Conservation (phyloP, 2,888 invertebrate genomes). For the Cinara cedri region DNA sequence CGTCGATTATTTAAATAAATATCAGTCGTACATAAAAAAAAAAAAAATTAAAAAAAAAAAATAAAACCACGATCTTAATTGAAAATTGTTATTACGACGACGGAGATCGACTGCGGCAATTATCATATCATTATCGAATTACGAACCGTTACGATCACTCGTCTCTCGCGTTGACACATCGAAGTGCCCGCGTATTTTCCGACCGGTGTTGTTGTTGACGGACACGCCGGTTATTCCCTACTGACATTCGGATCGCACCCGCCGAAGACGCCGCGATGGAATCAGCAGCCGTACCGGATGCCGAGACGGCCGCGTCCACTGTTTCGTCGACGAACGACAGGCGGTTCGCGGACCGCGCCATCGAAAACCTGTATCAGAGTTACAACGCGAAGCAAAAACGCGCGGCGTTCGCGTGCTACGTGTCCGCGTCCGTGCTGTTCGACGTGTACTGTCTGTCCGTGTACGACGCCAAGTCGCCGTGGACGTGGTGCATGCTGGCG, state of each 20-base stretch:
- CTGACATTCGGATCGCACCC: background rate
- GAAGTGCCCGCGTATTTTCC: background rate
- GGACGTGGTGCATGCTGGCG: constrained; percentile 61
- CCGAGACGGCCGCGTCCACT: background rate
- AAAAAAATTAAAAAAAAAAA: no score
- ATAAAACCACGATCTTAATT: no score
- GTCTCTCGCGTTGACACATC: no score
- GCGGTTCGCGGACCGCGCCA: constrained; percentile 62
- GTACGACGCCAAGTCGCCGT: constrained; percentile 56
- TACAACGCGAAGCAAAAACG: constrained; percentile 76
- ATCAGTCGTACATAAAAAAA: no score
- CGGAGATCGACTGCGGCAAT: no score
- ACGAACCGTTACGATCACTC: no score
- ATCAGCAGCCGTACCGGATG: background rate
- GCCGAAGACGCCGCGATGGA: background rate
- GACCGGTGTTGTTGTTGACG: background rate
- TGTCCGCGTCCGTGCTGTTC: constrained; percentile 72
- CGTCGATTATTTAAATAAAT: no score
- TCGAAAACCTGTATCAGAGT: constrained; percentile 74
- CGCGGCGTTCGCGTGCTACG: constrained; percentile 73
- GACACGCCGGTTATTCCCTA: background rate
- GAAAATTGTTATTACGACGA: no score
- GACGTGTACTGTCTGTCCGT: constrained; percentile 67
- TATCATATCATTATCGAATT: no score
- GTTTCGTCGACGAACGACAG: constrained; percentile 1